Base-by-base conservation (phyloP, 2,888 invertebrate species). In the Desoria tigrina region DNA sequence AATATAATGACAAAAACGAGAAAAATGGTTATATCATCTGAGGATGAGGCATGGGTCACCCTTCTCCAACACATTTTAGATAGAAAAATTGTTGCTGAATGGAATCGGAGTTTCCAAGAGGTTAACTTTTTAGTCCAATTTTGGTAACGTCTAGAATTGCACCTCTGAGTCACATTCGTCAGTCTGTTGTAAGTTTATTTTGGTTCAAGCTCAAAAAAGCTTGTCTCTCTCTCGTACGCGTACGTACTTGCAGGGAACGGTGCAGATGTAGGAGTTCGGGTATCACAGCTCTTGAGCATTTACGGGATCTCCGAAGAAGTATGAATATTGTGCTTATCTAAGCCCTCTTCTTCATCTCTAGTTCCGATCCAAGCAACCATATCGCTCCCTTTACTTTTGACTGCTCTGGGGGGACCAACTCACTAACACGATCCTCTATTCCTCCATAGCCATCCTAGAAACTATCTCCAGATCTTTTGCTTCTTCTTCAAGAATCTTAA, bases 61-160 rank as follows among this genome's bases (percentile, higher is more conserved):
- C 45, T 16, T 45, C 6, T 45, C 16, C 16, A n/a, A 21, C 45
- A 18, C 21, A 45, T 45, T 45, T 39, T 54, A 61, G 53, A 49
- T 55, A 49, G 49, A 42, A 62, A 62, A 62, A 62, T 45, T 45
- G 55, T 45, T 55, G 62, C 55, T 42, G 62, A 49, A 56, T 56
- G 62, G 32, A 62, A 42, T 56, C 45, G 39, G 42, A 57, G 42
- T 39, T 65, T 55, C 57, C 63, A 60, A 64, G 63, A 62, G 57
- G 54, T 62, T 58, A 70, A 66, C 68, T 69, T 71, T 75, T 75
- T 75, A 74, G 69, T 75, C 73, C 74, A 74, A 75, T 75, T 75
- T 75, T 70, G 75, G 75, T 74, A 75, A 75, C 74, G 74, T 72
- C 66, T 75, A 71, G 70, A 74, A 74, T 75, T 75, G 75, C 73